A percentile compares a stretch with the other conserved stretches of the same genome.
Conservation (phyloP, 2,888 invertebrate genomes). For the Rhorus exstirpatorius region DNA sequence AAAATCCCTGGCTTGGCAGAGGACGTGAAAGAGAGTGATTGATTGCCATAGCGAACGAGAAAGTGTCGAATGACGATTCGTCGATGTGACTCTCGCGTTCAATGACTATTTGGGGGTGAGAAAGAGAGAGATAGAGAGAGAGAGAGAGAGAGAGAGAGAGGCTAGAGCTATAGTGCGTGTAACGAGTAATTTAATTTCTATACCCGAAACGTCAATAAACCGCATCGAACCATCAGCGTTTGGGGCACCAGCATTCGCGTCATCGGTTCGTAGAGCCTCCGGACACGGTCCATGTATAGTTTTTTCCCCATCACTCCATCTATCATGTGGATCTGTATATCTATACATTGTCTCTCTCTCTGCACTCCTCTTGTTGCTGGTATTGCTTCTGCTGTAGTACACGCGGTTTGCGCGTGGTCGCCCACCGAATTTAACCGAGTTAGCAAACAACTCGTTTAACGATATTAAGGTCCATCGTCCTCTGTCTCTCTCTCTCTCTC, state of each 20-base stretch:
- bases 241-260: constrained; percentile 60
- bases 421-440: constrained; percentile 83
- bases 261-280: constrained; percentile 55
- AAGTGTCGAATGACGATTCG: neutral
- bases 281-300: constrained; percentile 59
- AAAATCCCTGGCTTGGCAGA: neutral
- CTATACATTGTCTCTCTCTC: constrained; percentile 19
- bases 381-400: constrained; percentile 69
- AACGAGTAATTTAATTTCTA: constrained; percentile 85
- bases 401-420: constrained; percentile 75
- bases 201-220: constrained; percentile 85
- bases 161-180: constrained; percentile 77
- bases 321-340: neutral
- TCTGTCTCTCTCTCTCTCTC: constrained; percentile 42
- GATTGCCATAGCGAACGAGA: neutral
- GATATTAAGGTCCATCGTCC: constrained; percentile 81
- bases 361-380: constrained; percentile 59
- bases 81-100: neutral
- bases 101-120: constrained; percentile 2
- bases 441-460: constrained; percentile 86
- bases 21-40: neutral
- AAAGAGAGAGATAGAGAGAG: constrained; percentile 65
- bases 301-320: constrained; percentile 38
- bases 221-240: constrained; percentile 84
- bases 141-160: constrained; percentile 64